Conservation (phyloP, 2,113 vertebrate species). For the Pagrus major region DNA sequence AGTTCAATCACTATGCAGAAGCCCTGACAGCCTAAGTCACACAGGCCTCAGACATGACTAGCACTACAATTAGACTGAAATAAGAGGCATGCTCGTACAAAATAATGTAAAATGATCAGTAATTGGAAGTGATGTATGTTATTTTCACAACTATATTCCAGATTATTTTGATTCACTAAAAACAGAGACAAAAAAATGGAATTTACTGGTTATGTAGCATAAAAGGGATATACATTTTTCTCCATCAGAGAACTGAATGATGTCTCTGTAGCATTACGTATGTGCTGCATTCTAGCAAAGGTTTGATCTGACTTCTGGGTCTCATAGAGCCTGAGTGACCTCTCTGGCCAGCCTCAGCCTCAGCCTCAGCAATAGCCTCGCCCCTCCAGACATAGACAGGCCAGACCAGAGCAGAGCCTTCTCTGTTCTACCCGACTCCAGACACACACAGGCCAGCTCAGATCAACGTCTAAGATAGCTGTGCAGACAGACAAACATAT, state of each 20-base stretch:
- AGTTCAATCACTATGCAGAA: constrained; percentile 68
- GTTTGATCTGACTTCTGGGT: constrained; percentile 19
- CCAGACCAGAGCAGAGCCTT: constrained; percentile 58
- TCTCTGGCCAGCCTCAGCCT: constrained; percentile 62
- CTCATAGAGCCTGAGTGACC: constrained; percentile 60
- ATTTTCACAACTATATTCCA: constrained; percentile 1
- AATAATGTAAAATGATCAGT: not conserved
- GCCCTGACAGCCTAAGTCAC: constrained; percentile 70
- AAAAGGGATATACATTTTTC: not conserved
- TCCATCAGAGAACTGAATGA: not conserved
- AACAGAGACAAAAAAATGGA: not conserved
- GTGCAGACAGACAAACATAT: constrained; percentile 68
- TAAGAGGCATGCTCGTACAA: not conserved
- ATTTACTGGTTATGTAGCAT: not conserved
- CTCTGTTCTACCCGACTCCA: constrained; percentile 67
- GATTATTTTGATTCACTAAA: not conserved
- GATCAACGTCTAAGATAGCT: constrained; percentile 70
- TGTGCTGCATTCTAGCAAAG: constrained; percentile 18
- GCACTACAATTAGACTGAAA: constrained; percentile 13
- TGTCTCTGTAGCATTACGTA: constrained; percentile 15
- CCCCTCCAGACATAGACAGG: constrained; percentile 54
- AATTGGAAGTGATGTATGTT: not conserved
- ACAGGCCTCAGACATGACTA: constrained; percentile 49
- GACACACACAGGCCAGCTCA: constrained; percentile 65
- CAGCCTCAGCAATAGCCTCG: constrained; percentile 39